These are phyloP conservation scores for Centruroides vittatus DNA, from an alignment of 1,140 invertebrate species.

Conservation along the genomic window DNA sequence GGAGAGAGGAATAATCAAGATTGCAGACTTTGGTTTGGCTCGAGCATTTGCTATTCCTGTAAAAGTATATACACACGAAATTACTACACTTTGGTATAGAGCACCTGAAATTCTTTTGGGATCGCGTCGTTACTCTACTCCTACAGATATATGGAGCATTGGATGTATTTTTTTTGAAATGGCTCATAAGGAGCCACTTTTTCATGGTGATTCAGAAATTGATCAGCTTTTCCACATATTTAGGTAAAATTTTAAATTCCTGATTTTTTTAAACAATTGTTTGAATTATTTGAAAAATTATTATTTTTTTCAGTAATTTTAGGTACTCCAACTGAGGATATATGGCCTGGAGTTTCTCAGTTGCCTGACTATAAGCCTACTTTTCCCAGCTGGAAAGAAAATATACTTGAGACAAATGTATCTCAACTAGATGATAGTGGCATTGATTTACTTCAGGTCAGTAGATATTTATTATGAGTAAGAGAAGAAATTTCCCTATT, in stretches of 20 bases:
- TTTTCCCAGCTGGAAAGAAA: slow-evolving; percentile 75
- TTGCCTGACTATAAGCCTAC: slow-evolving; percentile 75
- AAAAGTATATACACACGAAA: slow-evolving; percentile 92
- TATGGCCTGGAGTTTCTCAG: slow-evolving; percentile 75
- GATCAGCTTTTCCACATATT: slow-evolving; percentile 91
- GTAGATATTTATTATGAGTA: background rate
- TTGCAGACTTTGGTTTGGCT: slow-evolving; percentile 97
- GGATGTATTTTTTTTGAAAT: slow-evolving; percentile 95
- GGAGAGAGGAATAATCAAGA: slow-evolving; percentile 78
- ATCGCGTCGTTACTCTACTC: slow-evolving; percentile 72
- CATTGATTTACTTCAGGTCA: slow-evolving; percentile 50
- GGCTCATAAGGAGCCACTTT: slow-evolving; percentile 74
- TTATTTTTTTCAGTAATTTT: slow-evolving; percentile 40
- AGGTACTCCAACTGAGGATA: slow-evolving; percentile 79
- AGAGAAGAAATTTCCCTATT: background rate
- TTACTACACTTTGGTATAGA: slow-evolving; percentile 97
- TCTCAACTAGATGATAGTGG: slow-evolving; percentile 45
- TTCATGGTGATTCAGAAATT: slow-evolving; percentile 92
- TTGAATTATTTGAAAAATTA: background rate
- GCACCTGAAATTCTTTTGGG: slow-evolving; percentile 95
- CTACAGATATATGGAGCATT: slow-evolving; percentile 93
- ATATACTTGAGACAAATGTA: slow-evolving; percentile 47
- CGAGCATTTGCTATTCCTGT: slow-evolving; percentile 91
- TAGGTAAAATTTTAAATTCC: slow-evolving; percentile 37
- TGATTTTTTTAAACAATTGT: background rate